Base-by-base conservation (phyloP, 2,113 vertebrate species). In the Amazona vittata region DNA sequence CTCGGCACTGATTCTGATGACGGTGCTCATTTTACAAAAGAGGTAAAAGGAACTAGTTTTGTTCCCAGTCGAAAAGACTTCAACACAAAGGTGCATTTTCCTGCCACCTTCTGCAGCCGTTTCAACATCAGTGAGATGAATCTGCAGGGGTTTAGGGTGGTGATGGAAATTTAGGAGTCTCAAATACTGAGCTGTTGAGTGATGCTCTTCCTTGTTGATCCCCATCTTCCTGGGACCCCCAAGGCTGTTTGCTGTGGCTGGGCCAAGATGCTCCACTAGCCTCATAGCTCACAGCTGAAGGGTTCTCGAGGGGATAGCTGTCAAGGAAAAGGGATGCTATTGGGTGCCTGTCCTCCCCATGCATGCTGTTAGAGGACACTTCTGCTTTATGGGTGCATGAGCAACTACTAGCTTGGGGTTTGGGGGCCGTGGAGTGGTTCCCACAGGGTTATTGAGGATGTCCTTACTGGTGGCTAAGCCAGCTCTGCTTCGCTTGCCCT, bases 41-140 rank as follows among this genome's bases (percentile, higher is more conserved):
- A 93, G 94, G 95, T 92, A 95, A 96, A 97, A 94, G 86, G 85
- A 95, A 46, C 50, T 35, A 39, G 90, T 89, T 97, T 97, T 93
- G 85, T 96, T 96, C 89, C 93, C 31, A 5, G 59, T 83, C 93
- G 93, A 46, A 80, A 82, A 94, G 86, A 93, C 77, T 94, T 89
- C 46, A 93, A 92, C 80, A 85, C 81, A 96, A 94, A 96, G 46
- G 92, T 83, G 71, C 3, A 31, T 96, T 93, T 96, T 94, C 96
- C 89, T 87, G n/a, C 87, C 3, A 29, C 84, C 60, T 82, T 62
- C 62, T 95, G 8, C 62, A 77, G 74, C 92, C 49, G 33, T 96
- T 94, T 70, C 20, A 43, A 25, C 88, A 94, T 82, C 93, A 83
- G 50, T 35, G 91, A 94, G 88, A 77, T 46, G 96, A 96, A 95